Conservation (phyloP, 2,113 vertebrate genomes). For the Malurus alboscapulatus region DNA sequence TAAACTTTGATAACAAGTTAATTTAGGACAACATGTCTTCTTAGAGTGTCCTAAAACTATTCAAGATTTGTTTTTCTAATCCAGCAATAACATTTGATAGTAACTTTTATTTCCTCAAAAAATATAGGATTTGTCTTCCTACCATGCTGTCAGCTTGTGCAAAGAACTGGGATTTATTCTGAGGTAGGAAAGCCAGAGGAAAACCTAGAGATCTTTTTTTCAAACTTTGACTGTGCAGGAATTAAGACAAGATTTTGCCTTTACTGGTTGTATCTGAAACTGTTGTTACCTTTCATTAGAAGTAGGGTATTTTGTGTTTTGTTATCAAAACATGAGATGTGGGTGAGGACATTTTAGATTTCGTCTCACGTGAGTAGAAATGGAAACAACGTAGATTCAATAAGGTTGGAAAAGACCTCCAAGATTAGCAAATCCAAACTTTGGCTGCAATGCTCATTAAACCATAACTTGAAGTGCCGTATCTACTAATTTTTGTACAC, state of each 20-base stretch:
- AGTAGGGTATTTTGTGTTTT: not conserved
- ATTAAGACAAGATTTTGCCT: not conserved
- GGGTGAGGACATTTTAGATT: not conserved
- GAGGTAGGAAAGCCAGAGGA: not conserved
- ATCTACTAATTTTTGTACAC: not conserved
- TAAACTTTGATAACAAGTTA: not conserved
- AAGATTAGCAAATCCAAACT: not conserved
- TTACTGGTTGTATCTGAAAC: not conserved
- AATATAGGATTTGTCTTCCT: not conserved
- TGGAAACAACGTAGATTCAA: not conserved
- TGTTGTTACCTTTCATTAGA: not conserved
- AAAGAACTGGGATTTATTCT: not conserved
- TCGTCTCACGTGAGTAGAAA: not conserved
- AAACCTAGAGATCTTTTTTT: not conserved
- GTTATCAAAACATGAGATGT: not conserved
- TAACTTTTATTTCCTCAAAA: not conserved
- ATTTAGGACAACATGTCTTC: not conserved
- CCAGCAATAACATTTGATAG: not conserved
- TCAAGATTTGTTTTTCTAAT: not conserved
- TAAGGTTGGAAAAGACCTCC: not conserved
- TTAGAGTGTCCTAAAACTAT: not conserved
- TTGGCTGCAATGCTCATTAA: not conserved
- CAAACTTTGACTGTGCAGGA: not conserved
- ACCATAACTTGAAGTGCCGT: no score
- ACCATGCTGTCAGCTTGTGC: not conserved